phyloP scores from a whole-genome alignment of 2,888 invertebrate species.

The Cryptops parisi region DNA sequence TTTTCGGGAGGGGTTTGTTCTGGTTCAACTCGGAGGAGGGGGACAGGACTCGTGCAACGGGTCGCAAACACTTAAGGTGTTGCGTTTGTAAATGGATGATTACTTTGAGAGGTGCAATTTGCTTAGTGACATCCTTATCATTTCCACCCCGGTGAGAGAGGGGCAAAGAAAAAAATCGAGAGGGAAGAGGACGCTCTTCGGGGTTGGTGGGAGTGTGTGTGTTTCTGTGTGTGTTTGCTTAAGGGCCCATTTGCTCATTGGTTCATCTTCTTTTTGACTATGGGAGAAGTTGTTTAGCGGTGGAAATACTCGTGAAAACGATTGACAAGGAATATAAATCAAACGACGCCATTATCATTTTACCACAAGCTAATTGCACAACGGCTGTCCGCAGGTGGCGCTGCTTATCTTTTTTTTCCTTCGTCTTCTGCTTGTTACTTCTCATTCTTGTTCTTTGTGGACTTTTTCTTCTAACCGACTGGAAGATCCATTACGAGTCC shows the following conservation, averaged over 20 bases:
- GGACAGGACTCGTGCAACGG: background rate
- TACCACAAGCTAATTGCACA: background rate
- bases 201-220: too few relatives aligned
- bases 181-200: background rate
- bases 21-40: too few relatives aligned
- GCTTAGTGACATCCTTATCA: conserved; percentile 4
- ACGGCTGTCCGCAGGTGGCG: background rate
- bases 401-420: too few relatives aligned
- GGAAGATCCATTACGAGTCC: too few relatives aligned
- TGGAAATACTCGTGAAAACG: background rate
- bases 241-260: too few relatives aligned
- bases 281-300: background rate
- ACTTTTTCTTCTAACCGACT: too few relatives aligned
- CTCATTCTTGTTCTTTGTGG: too few relatives aligned
- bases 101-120: conserved; percentile 2
- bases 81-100: conserved; percentile 4
- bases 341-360: background rate
- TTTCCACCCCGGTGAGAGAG: background rate
- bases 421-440: too few relatives aligned
- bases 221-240: background rate
- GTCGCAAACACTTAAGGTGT: conserved; percentile 4
- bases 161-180: background rate
- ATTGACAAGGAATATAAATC: background rate
- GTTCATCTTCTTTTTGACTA: too few relatives aligned
- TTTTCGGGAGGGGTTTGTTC: background rate